Evolutionary conservation across 2,797 vertebrate species (phyloP), one percentile per base, ranked within the genome.

Genomic region (Mormyrops attenuatus): DNA sequence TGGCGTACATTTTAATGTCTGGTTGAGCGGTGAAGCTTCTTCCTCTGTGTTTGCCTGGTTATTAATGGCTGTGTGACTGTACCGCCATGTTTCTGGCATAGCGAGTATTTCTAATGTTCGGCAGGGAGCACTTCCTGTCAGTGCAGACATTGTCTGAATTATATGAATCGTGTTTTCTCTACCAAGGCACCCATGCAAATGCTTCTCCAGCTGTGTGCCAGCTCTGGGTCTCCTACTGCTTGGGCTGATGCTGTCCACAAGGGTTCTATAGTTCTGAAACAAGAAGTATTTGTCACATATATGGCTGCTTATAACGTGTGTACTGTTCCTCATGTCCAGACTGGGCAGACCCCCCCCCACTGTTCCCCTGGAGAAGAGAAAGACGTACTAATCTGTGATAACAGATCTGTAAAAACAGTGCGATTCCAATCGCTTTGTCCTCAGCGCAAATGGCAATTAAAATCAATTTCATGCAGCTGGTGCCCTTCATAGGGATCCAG

Each of bases 221-320:
- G 57, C 57, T 85, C 60, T 69, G 82, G 89, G 41, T 26, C 57
- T 82, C 26, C 55, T 55, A 13, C 55, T 22, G 41, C 53, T 3
- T 8, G 38, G 26, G 41, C 44, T 26, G 15, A 41, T 6, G 44
- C 38, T 38, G 22, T 44, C 82, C 60, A 66, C 44, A 38, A 52
- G 15, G 89, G 44, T 44, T 9, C 1, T 38, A 26, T 63, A 11
- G 26, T 49, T 82, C 80, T 30, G 47, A 85, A 63, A n/a, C 88
- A 66, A 55, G 38, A 41, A 63, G 52, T 34, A 38, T 85, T 63
- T 41, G 20, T 85, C 41, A 47, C 11, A n/a, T n/a, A 50, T 41
- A 89, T n/a, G 26, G 57, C 57, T 89, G 66, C 52, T 85, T 89
- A 50, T 50, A 73, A 50, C 17, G 44, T 80, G 60, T 55, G 47